A percentile compares a stretch with the other conserved stretches of the same genome.
Evolutionary conservation across 2,888 invertebrate genomes (phyloP).

Genomic region (Muschampia staudingeri): DNA sequence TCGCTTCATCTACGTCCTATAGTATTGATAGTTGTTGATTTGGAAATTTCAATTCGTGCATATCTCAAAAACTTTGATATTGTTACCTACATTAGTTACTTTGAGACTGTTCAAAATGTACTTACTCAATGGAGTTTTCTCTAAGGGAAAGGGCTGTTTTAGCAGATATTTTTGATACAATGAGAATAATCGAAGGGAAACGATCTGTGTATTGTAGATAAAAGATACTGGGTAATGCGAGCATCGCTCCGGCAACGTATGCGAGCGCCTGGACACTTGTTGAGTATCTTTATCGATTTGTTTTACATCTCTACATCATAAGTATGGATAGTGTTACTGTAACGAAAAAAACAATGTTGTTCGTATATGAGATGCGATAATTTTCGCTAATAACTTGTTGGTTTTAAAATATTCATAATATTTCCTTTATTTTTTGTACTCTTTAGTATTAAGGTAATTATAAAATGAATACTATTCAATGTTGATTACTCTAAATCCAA

Average conservation of each 20-base stretch:
- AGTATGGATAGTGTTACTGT: conserved; percentile 89
- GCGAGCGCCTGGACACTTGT: conserved; percentile 56
- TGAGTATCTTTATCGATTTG: conserved; percentile 66
- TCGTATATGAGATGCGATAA: conserved; percentile 90
- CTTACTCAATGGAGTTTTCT: conserved; percentile 88
- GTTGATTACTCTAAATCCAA: conserved; percentile 91
- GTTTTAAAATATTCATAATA: conserved; percentile 91
- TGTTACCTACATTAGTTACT: conserved; percentile 91
- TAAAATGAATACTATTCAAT: conserved; percentile 90
- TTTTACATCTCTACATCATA: conserved; percentile 76
- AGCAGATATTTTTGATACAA: conserved; percentile 91
- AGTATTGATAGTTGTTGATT: conserved; percentile 83
- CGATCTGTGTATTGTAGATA: conserved; percentile 80
- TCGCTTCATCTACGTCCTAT: conserved; percentile 86
- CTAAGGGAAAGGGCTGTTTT: conserved; percentile 91
- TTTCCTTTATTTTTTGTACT: conserved; percentile 92
- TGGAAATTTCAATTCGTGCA: conserved; percentile 87
- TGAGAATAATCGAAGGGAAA: conserved; percentile 90
- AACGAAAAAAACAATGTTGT: conserved; percentile 89
- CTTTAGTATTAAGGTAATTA: conserved; percentile 91
- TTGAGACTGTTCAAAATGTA: conserved; percentile 90
- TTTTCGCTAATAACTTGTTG: conserved; percentile 90
- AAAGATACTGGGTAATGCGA: conserved; percentile 66
- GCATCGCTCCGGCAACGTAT: conserved; percentile 56
- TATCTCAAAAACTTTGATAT: conserved; percentile 89